Base-by-base conservation (phyloP, 2,888 invertebrate species). In the Caenorhabditis virilis region DNA sequence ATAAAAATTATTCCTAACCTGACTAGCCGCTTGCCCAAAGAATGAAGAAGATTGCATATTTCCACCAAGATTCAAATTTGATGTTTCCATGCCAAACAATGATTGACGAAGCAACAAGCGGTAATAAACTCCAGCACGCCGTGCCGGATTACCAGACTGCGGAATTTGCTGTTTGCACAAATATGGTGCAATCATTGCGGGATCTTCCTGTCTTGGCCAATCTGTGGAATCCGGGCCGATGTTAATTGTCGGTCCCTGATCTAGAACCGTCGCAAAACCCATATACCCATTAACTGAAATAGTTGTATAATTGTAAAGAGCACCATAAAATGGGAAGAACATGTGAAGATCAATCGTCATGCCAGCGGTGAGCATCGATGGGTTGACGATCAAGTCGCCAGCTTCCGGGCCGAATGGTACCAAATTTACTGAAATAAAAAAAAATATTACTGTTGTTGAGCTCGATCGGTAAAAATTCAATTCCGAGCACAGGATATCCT, bases 121-220 rank as follows among this genome's bases (percentile, higher is more conserved):
- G 48, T 78, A 82, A 65, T 76, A 82, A 53, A 82, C 77, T 46
- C 82, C 82, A 11, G 80, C 72, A 26, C 78, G 50, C 0, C 61
- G 49, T 16, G 76, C 80, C 4, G 79, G 79, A 47, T 78, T 79
- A 20, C 79, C 74, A 39, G 65, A 61, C 55, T 82, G 81, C 1
- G 76, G 76, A 39, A 82, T 70, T 69, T 78, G 57, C 50, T 82
- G 82, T 59, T 82, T 82, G 66, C 82, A 82, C 7, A 82, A 67
- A 59, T 77, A 82, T 7, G 82, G 82, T 2, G 80, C 82, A 61
- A 82, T 82, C 80, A 82, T 81, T 22, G 82, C 82, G 15, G 82
- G 82, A 63, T 82, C 82, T 53, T 81, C 78, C 36, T 77, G 76
- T 18, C 79, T 58, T 7, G 82, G 82, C 82, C 82, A 82, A 51